Conservation (phyloP, 2,888 invertebrate species). For the Agapostemon virescens region DNA sequence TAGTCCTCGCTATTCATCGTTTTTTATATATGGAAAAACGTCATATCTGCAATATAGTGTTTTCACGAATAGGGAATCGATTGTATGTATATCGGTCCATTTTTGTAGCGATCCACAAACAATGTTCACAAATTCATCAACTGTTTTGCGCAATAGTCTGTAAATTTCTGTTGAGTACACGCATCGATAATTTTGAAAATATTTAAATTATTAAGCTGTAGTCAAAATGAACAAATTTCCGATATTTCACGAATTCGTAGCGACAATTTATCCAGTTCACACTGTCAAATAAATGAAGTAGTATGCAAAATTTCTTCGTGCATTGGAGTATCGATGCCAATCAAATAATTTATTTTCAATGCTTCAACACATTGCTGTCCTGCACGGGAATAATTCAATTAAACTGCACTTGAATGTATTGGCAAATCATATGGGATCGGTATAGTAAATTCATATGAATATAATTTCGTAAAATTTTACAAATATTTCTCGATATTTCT, state of each 20-base stretch:
- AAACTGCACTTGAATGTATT: not conserved
- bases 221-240: not conserved
- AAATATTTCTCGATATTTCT: not conserved
- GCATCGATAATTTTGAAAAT: not conserved
- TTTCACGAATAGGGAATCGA: no score
- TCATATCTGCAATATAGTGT: no score
- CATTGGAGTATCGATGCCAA: not conserved
- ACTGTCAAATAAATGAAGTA: not conserved
- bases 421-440: not conserved
- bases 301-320: not conserved
- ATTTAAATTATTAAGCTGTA: not conserved
- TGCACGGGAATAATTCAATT: not conserved
- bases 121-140: no score
- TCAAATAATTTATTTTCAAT: not conserved
- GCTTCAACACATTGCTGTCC: not conserved
- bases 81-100: no score
- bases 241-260: not conserved
- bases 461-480: not conserved
- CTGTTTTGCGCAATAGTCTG: not conserved
- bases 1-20: no score
- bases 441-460: not conserved
- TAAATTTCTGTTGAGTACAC: not conserved
- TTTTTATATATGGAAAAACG: no score
- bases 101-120: no score
- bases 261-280: not conserved